phyloP scores from a whole-genome alignment of 2,888 invertebrate species.

The Hemicrepidius hirtus region DNA sequence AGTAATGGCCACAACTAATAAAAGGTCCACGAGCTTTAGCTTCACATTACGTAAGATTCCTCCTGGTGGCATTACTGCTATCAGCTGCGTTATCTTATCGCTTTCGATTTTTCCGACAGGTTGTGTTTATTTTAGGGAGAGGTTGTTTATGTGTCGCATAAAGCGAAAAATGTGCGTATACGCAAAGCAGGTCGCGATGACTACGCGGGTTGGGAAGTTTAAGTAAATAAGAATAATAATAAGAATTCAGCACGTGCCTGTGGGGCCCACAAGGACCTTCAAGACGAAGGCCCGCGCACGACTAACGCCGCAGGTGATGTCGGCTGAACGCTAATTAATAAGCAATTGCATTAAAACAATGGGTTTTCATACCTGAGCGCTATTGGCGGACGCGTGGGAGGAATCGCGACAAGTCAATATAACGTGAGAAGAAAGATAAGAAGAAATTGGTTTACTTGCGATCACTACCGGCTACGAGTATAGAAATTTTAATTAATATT shows the following conservation, averaged over 20 bases:
- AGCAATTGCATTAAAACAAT: constrained; percentile 49
- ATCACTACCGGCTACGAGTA: background rate
- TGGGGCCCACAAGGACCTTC: constrained; percentile 34
- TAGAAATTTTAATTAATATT: background rate
- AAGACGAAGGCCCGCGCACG: constrained; percentile 35
- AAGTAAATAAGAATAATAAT: background rate
- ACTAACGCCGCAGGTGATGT: constrained; percentile 43
- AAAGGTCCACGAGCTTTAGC: constrained; percentile 26
- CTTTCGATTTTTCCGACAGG: background rate
- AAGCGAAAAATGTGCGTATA: background rate
- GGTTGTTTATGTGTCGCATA: background rate
- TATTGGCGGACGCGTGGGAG: constrained; percentile 36
- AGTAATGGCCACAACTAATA: constrained; percentile 21
- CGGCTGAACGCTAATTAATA: constrained; percentile 48
- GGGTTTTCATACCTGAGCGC: constrained; percentile 41
- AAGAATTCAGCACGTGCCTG: constrained; percentile 24
- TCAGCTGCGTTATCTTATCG: constrained; percentile 7
- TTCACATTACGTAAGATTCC: constrained; percentile 36
- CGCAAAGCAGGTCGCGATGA: constrained; percentile 6
- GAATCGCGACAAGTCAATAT: constrained; percentile 40
- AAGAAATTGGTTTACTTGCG: constrained; percentile 8
- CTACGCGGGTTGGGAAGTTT: background rate
- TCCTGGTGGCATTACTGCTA: constrained; percentile 3
- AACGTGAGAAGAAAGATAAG: constrained; percentile 29
- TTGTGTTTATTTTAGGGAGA: background rate